A percentile compares a stretch with the other conserved stretches of the same genome.
These are phyloP conservation scores for Tyto alba DNA, from an alignment of 2,113 vertebrate genomes.

Conservation along the genomic window DNA sequence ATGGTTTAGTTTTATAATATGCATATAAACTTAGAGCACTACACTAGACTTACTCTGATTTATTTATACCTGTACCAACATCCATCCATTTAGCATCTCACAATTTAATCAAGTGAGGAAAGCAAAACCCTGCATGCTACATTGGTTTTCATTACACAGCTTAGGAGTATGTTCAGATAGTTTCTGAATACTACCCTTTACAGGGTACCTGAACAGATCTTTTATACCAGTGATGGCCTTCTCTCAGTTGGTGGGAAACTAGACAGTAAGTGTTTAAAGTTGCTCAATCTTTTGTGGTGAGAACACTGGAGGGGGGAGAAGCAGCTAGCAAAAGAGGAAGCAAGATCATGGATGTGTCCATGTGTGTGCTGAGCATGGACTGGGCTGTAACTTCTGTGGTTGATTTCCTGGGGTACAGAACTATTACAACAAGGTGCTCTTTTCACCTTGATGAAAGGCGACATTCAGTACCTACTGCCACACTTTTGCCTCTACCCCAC, in stretches of 20 bases:
- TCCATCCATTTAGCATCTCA: neutral
- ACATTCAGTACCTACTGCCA: neutral
- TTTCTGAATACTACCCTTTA: neutral
- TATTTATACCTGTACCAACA: neutral
- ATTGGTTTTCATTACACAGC: neutral
- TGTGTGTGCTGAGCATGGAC: neutral
- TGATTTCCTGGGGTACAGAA: neutral
- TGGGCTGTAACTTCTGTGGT: neutral
- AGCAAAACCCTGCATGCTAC: neutral
- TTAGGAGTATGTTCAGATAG: neutral
- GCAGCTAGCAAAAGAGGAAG: neutral
- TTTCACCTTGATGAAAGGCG: neutral
- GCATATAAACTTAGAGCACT: neutral
- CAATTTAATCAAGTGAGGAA: constrained; percentile 1
- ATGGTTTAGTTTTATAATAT: constrained; percentile 11
- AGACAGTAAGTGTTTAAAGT: neutral
- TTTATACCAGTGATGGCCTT: neutral
- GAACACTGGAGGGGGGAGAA: neutral
- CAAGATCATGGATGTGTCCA: neutral
- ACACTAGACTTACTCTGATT: neutral
- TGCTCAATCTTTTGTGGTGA: neutral
- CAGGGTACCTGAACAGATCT: neutral
- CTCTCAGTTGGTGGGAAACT: neutral
- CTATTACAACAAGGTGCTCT: neutral
- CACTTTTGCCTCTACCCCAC: neutral